Conservation (phyloP, 2,797 vertebrate genomes). For the Kryptopterus vitreolus region DNA sequence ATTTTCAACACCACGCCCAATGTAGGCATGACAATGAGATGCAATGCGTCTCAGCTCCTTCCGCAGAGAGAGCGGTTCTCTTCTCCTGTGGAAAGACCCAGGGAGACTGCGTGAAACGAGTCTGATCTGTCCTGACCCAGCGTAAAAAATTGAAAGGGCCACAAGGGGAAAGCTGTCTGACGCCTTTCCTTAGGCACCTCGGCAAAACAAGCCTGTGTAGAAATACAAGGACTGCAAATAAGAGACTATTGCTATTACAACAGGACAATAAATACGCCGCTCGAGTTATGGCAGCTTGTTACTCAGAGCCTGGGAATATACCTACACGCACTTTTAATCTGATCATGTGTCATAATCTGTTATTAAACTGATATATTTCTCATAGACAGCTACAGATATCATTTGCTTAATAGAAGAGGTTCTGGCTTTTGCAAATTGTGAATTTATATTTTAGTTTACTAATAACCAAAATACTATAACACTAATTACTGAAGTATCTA, state of each 20-base stretch:
- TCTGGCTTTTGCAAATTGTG: no score
- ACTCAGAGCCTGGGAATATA: no score
- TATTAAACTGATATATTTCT: neutral
- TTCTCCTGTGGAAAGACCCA: slow-evolving; percentile 4
- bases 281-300: no score
- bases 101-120: slow-evolving; percentile 41
- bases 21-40: slow-evolving; percentile 7
- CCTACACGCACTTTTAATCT: no score
- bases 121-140: slow-evolving; percentile 62
- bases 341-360: neutral
- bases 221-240: neutral
- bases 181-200: slow-evolving; percentile 54
- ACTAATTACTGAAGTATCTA: neutral
- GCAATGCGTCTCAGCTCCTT: neutral
- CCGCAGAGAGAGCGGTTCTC: neutral
- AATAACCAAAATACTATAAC: no score
- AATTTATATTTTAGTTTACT: no score
- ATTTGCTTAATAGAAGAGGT: neutral
- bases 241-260: neutral
- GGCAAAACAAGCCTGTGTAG: slow-evolving; percentile 19
- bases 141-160: slow-evolving; percentile 61
- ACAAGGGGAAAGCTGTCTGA: slow-evolving; percentile 58
- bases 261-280: no score
- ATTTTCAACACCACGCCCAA: neutral
- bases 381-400: neutral